Base-by-base conservation (phyloP, 2,797 vertebrate genomes). In the Rhinella marina region DNA sequence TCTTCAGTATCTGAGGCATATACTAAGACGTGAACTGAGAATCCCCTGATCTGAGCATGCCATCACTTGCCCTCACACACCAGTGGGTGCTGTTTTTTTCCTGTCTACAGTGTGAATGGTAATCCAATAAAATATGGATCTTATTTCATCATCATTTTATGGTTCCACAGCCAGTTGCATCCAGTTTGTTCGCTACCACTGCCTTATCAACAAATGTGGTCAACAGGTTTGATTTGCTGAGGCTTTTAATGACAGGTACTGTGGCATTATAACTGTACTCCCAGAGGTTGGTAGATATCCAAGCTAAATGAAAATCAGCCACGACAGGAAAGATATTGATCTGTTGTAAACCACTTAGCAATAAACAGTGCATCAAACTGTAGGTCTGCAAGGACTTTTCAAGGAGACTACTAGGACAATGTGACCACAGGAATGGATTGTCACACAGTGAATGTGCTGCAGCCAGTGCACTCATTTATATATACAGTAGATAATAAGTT, bases 281-380 rank as follows among this genome's bases (percentile, higher is more conserved):
- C 23, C 72, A n/a, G 41, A n/a, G 41, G 7, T 52, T 76, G 21
- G 48, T 4, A 54, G 73, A n/a, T n/a, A 6, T 14, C 25, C 48
- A 75, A n/a, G 4, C 9, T 75, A 75, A 50, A 75, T 50, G 21
- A 75, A 75, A 75, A 75, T 50, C 21, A 48, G 59, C 27, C 64
- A 41, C 29, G 21, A 52, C 64, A 29, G 64, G 25, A 32, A 52
- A 66, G n/a, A 19, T 72, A 83, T 83, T 83, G 81, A 83, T 66
- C 52, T 21, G 1, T 32, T 62, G 23, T 56, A 72, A 56, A 52
- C n/a, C n/a, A 56, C 21, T 68, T 21, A 56, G 50, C 64, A 13
- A 82, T 23, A 68, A 52, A 70, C 52, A 27, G 81, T 11, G 50
- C 81, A 54, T 19, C 62, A 70, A 7, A 32, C 32, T 32, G 32